Base-by-base conservation (phyloP, 2,113 vertebrate species). In the Gasterosteus aculeatus region DNA sequence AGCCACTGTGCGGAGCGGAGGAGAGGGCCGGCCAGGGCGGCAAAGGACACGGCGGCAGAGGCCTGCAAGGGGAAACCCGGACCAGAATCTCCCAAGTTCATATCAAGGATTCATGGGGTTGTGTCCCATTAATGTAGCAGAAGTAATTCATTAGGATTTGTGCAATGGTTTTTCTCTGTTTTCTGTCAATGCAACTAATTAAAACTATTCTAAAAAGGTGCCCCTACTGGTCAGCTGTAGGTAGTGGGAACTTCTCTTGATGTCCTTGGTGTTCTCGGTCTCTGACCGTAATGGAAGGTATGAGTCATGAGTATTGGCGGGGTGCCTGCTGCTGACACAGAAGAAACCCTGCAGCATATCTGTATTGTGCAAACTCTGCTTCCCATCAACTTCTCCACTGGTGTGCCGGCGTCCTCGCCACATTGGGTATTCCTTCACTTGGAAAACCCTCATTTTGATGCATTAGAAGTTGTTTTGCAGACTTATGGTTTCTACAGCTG, bases 1-100 rank as follows among this genome's bases (percentile, higher is more conserved):
- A 94, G 93, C 91, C 94, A 93, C 88, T 86, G 51, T 85, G 92
- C 86, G 88, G 83, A 90, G 93, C 82, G 89, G 88, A 86, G 89
- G 89, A 91, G 85, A 88, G 89, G 78, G 77, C 85, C 71, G 62
- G 77, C 69, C 77, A 65, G 73, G 72, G 14, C 41, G 87, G 89
- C 76, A 70, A 82, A 72, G 63, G 76, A 63, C 77, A 64, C 72
- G 70, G 15, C 70, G 68, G 75, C 47, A 10, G 46, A 66, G 44
- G 44, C 31, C 63, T 60, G 58, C 38, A 77, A 61, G 78, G 22
- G 63, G 46, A 83, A 81, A 74, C 66, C 38, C 47, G 69, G 57
- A 60, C 10, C 76, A 42, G 53, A 65, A 31, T 33, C 58, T 63
- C 65, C 22, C 42, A 26, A 22, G 31, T 59, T 67, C 26, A 35